Evolutionary conservation across 2,888 invertebrate genomes (phyloP).

Genomic region (Hemaris fuciformis): DNA sequence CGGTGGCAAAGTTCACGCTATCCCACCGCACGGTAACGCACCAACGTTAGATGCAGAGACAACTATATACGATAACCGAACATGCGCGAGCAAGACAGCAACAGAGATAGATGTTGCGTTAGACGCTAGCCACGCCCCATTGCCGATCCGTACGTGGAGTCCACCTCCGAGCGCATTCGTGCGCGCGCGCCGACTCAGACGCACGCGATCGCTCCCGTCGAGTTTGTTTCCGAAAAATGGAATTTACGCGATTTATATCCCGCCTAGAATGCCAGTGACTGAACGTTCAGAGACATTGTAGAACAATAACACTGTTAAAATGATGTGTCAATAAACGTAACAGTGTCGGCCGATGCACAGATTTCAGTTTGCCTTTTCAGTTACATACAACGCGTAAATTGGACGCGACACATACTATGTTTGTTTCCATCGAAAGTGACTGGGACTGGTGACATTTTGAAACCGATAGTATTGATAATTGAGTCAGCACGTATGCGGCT

Average conservation of each 20-base stretch:
- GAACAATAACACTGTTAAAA: conserved; percentile 25
- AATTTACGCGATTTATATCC: conserved; percentile 54
- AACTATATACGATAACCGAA: conserved; percentile 19
- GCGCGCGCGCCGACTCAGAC: conserved; percentile 72
- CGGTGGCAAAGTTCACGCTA: conserved; percentile 77
- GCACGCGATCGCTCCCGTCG: conserved; percentile 57
- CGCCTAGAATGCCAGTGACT: conserved; percentile 49
- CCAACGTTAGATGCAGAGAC: conserved; percentile 63
- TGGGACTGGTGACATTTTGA: conserved; percentile 69
- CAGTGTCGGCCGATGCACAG: conserved; percentile 42
- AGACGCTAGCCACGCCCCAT: conserved; percentile 73
- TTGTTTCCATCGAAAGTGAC: conserved; percentile 69
- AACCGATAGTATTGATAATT: conserved; percentile 60
- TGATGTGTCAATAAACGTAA: conserved; percentile 43
- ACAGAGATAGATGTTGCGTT: conserved; percentile 73
- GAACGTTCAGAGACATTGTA: conserved; percentile 19
- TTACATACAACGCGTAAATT: conserved; percentile 58
- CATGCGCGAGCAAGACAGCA: conserved; percentile 49
- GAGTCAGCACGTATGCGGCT: conserved; percentile 49
- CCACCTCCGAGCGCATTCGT: conserved; percentile 77
- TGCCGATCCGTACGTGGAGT: conserved; percentile 59
- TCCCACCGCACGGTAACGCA: conserved; percentile 75
- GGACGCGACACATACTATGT: conserved; percentile 47
- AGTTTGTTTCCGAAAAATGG: conserved; percentile 50
- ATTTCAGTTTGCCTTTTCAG: conserved; percentile 70